A percentile compares a stretch with the other conserved stretches of the same genome.
Conservation (phyloP, 2,113 vertebrate species). For the Silurus meridionalis region DNA sequence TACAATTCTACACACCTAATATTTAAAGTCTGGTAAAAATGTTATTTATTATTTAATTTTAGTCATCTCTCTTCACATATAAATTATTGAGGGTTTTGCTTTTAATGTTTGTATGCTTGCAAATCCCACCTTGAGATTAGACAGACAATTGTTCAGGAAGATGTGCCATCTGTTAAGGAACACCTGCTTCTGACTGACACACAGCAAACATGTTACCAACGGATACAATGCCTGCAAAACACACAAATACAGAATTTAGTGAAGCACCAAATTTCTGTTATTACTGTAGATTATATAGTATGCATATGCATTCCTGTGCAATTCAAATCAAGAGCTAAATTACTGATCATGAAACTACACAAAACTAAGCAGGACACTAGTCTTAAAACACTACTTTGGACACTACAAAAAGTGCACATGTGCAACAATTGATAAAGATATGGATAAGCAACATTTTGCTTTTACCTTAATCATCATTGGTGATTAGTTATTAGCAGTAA, state of each 20-base stretch:
- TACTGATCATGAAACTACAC: not conserved
- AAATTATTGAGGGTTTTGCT: not conserved
- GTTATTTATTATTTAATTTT: not conserved
- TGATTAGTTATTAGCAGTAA: not conserved
- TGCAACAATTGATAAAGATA: too few relatives aligned
- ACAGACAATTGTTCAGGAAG: slow-evolving; percentile 98
- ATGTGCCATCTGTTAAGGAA: slow-evolving; percentile 97
- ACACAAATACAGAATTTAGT: slow-evolving; percentile 10
- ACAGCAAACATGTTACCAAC: slow-evolving; percentile 94
- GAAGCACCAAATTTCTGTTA: not conserved
- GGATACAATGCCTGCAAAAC: slow-evolving; percentile 89
- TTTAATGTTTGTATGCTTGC: not conserved
- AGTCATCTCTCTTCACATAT: not conserved
- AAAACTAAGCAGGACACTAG: too few relatives aligned
- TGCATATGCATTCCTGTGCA: not conserved
- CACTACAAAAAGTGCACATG: too few relatives aligned
- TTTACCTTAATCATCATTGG: not conserved
- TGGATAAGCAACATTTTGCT: not conserved
- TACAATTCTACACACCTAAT: not conserved
- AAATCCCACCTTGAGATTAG: slow-evolving; percentile 90
- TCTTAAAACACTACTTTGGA: too few relatives aligned
- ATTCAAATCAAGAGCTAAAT: not conserved
- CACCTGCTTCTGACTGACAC: slow-evolving; percentile 98
- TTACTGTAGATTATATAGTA: not conserved
- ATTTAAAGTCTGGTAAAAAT: not conserved